Evolutionary conservation across 2,797 vertebrate species (phyloP).

Genomic region (Mionectes olivaceus): DNA sequence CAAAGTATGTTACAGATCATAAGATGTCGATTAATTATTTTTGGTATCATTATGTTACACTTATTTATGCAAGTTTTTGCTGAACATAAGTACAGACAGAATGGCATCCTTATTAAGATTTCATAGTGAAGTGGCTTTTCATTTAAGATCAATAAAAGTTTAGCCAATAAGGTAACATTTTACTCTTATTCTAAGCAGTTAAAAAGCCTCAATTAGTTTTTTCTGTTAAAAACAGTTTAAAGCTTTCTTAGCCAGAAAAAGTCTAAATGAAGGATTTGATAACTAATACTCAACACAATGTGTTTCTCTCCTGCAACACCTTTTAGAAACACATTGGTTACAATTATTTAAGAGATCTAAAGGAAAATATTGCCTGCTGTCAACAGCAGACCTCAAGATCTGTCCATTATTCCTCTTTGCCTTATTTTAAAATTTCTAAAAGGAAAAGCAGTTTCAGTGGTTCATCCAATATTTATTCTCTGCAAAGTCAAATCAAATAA

Average conservation of each 20-base stretch:
- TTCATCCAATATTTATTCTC: constrained; percentile 55
- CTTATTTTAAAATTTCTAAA: constrained; percentile 30
- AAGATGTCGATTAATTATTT: not conserved
- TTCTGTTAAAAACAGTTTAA: constrained; percentile 3
- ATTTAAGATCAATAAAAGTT: not conserved
- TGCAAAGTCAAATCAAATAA: constrained; percentile 55
- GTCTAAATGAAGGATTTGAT: not conserved
- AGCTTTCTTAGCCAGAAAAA: not conserved
- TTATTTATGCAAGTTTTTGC: not conserved
- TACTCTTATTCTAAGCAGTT: not conserved
- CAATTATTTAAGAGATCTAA: not conserved
- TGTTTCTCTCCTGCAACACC: not conserved
- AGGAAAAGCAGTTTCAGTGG: constrained; percentile 22
- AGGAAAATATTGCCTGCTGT: not conserved
- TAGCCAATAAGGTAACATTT: not conserved
- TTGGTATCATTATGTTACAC: not conserved
- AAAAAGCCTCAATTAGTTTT: not conserved
- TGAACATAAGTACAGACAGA: not conserved
- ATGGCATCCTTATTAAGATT: not conserved
- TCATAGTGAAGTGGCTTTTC: not conserved
- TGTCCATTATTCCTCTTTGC: not conserved
- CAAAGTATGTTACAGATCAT: not conserved
- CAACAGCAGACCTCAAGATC: not conserved
- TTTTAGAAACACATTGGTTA: not conserved
- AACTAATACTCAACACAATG: not conserved